Percentiles rank a stretch among this genome's conserved stretches.
These are phyloP conservation scores for Porites cylindrica DNA, from an alignment of 92 coral and sea anemone species.

Conservation along the genomic window DNA sequence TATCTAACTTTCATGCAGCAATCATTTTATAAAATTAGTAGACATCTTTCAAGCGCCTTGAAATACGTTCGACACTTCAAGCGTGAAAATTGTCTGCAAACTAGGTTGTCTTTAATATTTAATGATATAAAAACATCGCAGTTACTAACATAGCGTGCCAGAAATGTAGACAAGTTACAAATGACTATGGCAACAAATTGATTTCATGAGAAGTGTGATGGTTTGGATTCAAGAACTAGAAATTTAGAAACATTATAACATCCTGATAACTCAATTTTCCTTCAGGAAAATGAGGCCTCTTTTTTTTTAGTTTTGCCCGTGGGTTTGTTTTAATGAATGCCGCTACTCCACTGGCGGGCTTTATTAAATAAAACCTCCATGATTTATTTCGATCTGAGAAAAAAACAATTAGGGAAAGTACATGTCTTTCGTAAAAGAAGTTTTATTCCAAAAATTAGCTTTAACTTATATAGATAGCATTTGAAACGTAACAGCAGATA, in stretches of 20 bases:
- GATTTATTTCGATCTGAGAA: not conserved
- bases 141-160: not conserved
- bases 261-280: not conserved
- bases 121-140: conserved; percentile 27
- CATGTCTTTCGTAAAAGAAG: not conserved
- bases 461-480: not conserved
- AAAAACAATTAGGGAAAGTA: not conserved
- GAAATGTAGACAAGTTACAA: not conserved
- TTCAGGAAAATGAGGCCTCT: not conserved
- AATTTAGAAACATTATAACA: not conserved
- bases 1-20: too few relatives aligned
- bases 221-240: not conserved
- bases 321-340: conserved; percentile 6
- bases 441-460: conserved; percentile 5
- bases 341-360: not conserved
- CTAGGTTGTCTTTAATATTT: conserved; percentile 27
- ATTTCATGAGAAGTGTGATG: not conserved
- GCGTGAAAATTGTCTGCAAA: not conserved
- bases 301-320: not conserved
- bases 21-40: not conserved
- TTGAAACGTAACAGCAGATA: not conserved
- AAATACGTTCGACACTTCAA: not conserved
- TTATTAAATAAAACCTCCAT: not conserved
- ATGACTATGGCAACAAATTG: not conserved
- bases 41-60: too few relatives aligned